These are phyloP conservation scores for Strix uralensis DNA, from an alignment of 2,113 vertebrate genomes.

Conservation along the genomic window DNA sequence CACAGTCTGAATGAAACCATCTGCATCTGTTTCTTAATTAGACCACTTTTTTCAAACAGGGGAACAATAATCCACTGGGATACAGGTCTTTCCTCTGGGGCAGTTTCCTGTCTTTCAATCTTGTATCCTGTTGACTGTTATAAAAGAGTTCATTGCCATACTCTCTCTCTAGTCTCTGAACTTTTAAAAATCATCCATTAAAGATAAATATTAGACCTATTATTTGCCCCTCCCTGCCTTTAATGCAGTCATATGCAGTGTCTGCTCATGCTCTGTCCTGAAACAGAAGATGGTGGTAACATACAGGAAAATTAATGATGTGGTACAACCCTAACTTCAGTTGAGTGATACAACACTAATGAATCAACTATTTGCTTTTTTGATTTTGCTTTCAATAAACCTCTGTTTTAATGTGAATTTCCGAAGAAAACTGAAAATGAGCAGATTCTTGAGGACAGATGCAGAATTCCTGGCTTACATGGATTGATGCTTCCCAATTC, in stretches of 20 bases:
- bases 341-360: background rate
- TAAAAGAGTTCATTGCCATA: background rate
- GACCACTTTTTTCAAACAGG: background rate
- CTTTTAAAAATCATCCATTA: background rate
- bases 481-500: background rate
- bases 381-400: background rate
- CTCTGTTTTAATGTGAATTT: background rate
- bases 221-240: background rate
- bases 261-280: background rate
- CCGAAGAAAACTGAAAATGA: background rate
- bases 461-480: background rate
- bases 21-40: background rate
- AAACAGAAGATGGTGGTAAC: background rate
- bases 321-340: background rate
- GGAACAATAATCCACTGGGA: background rate
- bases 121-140: background rate
- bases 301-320: background rate
- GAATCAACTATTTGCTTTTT: background rate
- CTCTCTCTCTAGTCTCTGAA: background rate
- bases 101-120: background rate
- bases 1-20: background rate
- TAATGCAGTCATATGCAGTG: background rate
- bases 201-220: background rate
- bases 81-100: background rate
- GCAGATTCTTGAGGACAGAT: background rate